Conservation (phyloP, 2,888 invertebrate genomes). For the Hesperia comma region DNA sequence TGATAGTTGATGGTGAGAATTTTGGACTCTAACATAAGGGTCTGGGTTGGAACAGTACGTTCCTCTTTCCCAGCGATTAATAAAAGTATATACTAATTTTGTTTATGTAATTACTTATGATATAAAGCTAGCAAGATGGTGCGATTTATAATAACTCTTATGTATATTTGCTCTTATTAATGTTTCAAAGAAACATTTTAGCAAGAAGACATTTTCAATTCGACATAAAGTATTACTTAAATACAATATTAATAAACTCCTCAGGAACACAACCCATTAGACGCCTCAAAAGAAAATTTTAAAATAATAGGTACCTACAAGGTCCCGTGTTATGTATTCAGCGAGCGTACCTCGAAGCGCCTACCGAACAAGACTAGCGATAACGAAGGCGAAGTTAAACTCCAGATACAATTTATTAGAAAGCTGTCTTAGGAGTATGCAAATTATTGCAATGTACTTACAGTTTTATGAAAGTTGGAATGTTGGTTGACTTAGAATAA, state of each 20-base stretch:
- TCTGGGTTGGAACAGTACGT: too few species aligned
- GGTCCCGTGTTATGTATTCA: slow-evolving; percentile 32
- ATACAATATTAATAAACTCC: too few species aligned
- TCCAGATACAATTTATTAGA: slow-evolving; percentile 30
- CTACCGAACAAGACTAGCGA: slow-evolving; percentile 26
- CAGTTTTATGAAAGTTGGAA: not conserved
- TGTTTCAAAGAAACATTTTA: not conserved
- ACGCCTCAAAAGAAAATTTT: slow-evolving; percentile 20
- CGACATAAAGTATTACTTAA: too few species aligned
- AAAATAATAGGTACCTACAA: slow-evolving; percentile 22
- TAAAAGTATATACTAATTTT: too few species aligned
- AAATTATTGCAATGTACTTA: slow-evolving; percentile 13
- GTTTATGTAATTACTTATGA: too few species aligned
- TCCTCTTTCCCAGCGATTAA: too few species aligned
- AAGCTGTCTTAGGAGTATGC: slow-evolving; percentile 11
- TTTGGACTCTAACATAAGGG: too few species aligned
- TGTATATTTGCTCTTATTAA: too few species aligned
- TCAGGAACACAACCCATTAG: not conserved
- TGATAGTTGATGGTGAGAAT: too few species aligned
- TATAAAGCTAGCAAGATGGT: too few species aligned
- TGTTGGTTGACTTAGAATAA: not conserved
- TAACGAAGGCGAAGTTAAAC: slow-evolving; percentile 34
- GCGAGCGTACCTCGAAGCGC: slow-evolving; percentile 16
- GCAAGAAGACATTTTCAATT: too few species aligned
- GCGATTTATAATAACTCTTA: too few species aligned